Percentiles rank a stretch among this genome's conserved stretches.
Conservation (phyloP, 2,888 invertebrate species). For the Pecten maximus region DNA sequence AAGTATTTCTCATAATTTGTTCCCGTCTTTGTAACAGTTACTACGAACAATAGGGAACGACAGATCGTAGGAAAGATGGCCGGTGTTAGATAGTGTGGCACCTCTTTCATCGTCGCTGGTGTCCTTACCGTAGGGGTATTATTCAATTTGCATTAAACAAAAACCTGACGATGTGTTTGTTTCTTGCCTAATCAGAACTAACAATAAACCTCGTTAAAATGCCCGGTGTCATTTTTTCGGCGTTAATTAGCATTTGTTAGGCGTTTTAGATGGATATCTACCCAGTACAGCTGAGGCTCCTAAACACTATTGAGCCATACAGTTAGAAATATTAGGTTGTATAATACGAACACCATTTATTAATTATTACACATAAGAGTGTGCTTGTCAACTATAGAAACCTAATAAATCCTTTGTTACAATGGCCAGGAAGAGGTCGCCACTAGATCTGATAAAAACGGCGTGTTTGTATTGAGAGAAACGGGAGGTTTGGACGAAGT, state of each 20-base stretch:
- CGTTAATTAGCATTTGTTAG: slow-evolving; percentile 35
- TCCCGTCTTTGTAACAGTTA: slow-evolving; percentile 25
- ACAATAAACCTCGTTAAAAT: slow-evolving; percentile 4
- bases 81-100: neutral
- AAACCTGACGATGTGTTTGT: slow-evolving; percentile 33
- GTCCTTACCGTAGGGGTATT: slow-evolving; percentile 6
- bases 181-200: slow-evolving; percentile 27
- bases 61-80: slow-evolving; percentile 21
- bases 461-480: neutral
- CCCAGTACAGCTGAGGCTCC: neutral
- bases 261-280: slow-evolving; percentile 14
- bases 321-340: slow-evolving; percentile 16
- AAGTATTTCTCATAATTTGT: slow-evolving; percentile 18
- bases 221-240: slow-evolving; percentile 29
- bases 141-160: slow-evolving; percentile 35
- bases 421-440: slow-evolving; percentile 4
- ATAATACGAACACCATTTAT: slow-evolving; percentile 10
- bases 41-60: neutral
- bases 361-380: slow-evolving; percentile 25
- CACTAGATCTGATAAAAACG: neutral
- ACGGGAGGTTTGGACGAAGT: neutral
- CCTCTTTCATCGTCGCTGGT: neutral
- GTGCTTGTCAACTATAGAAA: slow-evolving; percentile 20
- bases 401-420: slow-evolving; percentile 11
- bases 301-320: neutral